Base-by-base conservation (phyloP, 2,888 invertebrate genomes). In the Troilus luridus region DNA sequence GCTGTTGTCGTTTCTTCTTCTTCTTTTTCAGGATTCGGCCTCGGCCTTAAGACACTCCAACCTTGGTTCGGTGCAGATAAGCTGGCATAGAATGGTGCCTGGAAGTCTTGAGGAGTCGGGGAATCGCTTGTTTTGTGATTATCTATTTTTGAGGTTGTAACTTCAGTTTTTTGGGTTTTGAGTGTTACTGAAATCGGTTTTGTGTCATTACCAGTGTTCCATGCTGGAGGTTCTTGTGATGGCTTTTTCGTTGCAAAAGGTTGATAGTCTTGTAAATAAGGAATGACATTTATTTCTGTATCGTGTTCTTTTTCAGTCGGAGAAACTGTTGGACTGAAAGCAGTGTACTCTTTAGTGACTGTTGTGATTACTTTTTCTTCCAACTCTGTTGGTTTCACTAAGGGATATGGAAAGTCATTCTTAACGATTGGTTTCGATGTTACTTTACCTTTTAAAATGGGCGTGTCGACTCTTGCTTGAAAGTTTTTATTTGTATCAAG, bases 1-100 rank as follows among this genome's bases (percentile, higher is more conserved):
- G 62, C 54, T 41, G 90, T 90, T 59, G 91, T 88, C 19, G 90
- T 91, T 85, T 88, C 91, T 41, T 91, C 91, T 41, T 91, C 91
- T 77, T 85, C 85, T 24, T 62, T 88, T 60, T 60, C 88, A 24
- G 91, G 72, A 54, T 90, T 77, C 7, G 90, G 89, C 24, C 24
- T 91, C 72, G 90, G 91, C 72, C 58, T 92, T 81, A 93, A 92
- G 12, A 93, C 93, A 27, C 92, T 92, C 93, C 93, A 93, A 24
- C 93, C 93, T 88, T 93, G 93, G 88, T 92, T 93, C 62, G 95
- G 94, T 1, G 96, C 94, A 91, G 95, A 96, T 0, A 95, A 94
- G 93, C 96, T 96, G 0, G 96, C 96, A 88, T 96, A 95, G 93
- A 96, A 96, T 0, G 96, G 96, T 0, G 96, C 96, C 95, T 96